Evolutionary conservation across 2,797 vertebrate species (phyloP).

Genomic region (Eulemur coronatus): DNA sequence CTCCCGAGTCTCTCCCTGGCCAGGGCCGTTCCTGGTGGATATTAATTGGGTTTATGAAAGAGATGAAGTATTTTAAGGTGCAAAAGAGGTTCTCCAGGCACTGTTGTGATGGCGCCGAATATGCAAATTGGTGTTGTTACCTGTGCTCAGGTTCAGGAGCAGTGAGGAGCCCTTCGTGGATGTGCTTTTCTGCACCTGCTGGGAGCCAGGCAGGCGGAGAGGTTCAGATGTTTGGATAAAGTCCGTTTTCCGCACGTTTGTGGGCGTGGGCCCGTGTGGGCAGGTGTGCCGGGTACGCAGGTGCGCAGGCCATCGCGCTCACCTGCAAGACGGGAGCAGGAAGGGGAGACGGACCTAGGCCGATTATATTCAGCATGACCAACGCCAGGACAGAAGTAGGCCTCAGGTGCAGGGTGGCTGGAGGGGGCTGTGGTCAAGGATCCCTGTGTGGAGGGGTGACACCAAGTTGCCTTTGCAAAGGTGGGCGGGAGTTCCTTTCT

Average conservation of each 20-base stretch:
- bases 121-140: not conserved
- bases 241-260: not conserved
- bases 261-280: not conserved
- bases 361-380: not conserved
- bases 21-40: not conserved
- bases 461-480: not conserved
- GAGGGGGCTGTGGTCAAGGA: not conserved
- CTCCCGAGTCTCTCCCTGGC: not conserved
- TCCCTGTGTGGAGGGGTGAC: too few species aligned
- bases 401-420: not conserved
- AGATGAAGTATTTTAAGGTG: not conserved
- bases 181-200: not conserved
- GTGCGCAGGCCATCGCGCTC: not conserved
- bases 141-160: not conserved
- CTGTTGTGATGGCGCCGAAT: not conserved
- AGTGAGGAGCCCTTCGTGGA: not conserved
- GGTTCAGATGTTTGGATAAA: not conserved
- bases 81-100: not conserved
- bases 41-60: conserved; percentile 23
- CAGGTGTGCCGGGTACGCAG: not conserved
- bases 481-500: not conserved
- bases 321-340: not conserved
- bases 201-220: not conserved
- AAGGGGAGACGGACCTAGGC: not conserved
- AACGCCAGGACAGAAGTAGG: not conserved